Conservation (phyloP, 2,113 vertebrate genomes). For the Paralichthys olivaceus region DNA sequence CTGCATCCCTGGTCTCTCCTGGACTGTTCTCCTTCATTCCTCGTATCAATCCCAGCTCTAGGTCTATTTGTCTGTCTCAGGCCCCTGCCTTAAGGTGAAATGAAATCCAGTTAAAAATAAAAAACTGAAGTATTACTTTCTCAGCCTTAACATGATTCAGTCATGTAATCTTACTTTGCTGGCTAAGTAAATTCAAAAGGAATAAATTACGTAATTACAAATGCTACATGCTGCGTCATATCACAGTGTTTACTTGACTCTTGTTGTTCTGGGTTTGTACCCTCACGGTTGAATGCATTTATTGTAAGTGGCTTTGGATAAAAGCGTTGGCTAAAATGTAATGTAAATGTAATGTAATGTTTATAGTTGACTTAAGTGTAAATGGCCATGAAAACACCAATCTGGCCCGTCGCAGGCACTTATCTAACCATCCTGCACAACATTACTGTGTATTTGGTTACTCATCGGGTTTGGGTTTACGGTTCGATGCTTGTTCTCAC, state of each 20-base stretch:
- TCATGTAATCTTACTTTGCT: neutral
- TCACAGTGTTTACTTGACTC: too few relatives aligned
- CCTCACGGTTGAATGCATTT: too few relatives aligned
- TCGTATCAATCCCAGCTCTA: conserved; percentile 7
- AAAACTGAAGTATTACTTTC: conserved; percentile 88
- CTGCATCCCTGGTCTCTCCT: neutral
- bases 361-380: neutral
- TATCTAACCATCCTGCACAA: conserved; percentile 24
- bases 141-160: conserved; percentile 71
- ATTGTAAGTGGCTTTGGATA: too few relatives aligned
- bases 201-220: neutral
- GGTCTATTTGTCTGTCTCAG: neutral
- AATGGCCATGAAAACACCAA: conserved; percentile 6
- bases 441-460: conserved; percentile 27
- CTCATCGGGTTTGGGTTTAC: conserved; percentile 48
- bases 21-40: neutral
- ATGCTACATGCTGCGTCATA: neutral
- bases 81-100: conserved; percentile 85
- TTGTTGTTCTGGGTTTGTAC: too few relatives aligned
- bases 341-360: neutral
- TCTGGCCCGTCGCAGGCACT: neutral
- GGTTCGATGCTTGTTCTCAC: conserved; percentile 48
- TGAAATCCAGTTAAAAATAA: conserved; percentile 71
- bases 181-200: too few relatives aligned
- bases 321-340: too few relatives aligned